Evolutionary conservation across 2,113 vertebrate species (phyloP).

Genomic region (Gavialis gangeticus): DNA sequence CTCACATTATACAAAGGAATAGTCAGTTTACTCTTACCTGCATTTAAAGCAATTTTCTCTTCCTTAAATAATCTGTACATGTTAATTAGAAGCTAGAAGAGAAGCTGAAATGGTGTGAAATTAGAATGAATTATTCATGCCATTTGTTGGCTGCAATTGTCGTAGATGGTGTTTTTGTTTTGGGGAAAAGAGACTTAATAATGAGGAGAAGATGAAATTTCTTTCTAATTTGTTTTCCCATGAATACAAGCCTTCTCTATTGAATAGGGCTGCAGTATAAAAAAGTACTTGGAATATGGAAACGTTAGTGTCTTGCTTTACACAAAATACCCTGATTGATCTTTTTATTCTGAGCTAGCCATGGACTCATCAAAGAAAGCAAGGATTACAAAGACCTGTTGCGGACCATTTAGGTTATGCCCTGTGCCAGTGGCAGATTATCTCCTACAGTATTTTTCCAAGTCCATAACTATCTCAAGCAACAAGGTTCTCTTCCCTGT

Average conservation of each 20-base stretch:
- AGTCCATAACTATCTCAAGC: not conserved
- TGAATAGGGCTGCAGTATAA: conserved; percentile 43
- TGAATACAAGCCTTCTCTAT: conserved; percentile 21
- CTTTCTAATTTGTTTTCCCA: conserved; percentile 56
- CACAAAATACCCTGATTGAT: not conserved
- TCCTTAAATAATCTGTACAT: conserved; percentile 74
- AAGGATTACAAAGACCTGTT: conserved; percentile 21
- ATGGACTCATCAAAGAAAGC: conserved; percentile 15
- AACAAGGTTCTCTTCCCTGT: not conserved
- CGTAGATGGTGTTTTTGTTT: conserved; percentile 51
- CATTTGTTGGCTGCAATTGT: conserved; percentile 48
- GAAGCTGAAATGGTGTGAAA: conserved; percentile 73
- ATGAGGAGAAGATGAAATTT: conserved; percentile 49
- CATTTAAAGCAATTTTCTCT: conserved; percentile 74
- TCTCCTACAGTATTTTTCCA: not conserved
- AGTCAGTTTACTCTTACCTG: conserved; percentile 67
- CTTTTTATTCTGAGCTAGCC: conserved; percentile 21
- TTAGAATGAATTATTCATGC: conserved; percentile 76
- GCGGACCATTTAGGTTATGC: not conserved
- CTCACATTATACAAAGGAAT: conserved; percentile 27
- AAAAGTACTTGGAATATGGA: conserved; percentile 42
- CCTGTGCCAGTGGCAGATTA: conserved; percentile 3
- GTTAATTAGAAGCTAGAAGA: conserved; percentile 77
- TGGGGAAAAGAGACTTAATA: conserved; percentile 4
- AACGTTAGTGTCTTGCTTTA: conserved; percentile 29